Evolutionary conservation across 1,140 invertebrate genomes (phyloP).

Genomic region (Pantala flavescens): DNA sequence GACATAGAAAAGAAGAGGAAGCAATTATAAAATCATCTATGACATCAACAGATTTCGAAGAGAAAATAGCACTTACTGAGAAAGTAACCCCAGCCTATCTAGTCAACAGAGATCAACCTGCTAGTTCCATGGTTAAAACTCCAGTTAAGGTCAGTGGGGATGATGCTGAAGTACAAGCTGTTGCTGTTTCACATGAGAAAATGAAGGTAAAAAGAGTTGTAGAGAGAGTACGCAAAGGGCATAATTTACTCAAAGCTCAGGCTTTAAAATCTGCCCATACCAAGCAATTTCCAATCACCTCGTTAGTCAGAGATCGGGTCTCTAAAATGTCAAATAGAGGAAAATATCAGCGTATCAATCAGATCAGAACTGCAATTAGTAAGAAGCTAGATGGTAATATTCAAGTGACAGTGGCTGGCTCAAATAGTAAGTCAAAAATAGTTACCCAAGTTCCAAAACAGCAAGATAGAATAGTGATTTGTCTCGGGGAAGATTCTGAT

Average conservation of each 20-base stretch:
- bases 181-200: too few relatives aligned
- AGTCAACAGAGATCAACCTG: not conserved
- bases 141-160: not conserved
- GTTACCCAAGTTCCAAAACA: not conserved
- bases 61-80: constrained; percentile 26
- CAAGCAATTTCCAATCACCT: not conserved
- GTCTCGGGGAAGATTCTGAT: constrained; percentile 33
- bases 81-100: constrained; percentile 12
- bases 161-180: not conserved
- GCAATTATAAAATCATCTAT: too few relatives aligned
- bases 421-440: not conserved
- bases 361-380: constrained; percentile 13
- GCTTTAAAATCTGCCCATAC: not conserved
- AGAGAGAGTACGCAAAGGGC: not conserved
- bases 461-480: constrained; percentile 32
- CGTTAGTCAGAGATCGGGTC: too few relatives aligned
- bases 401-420: constrained; percentile 19
- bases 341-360: constrained; percentile 18
- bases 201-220: not conserved
- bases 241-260: not conserved
- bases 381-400: constrained; percentile 24
- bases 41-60: constrained; percentile 29
- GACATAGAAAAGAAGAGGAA: not conserved
- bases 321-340: constrained; percentile 19
- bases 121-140: not conserved